phyloP scores from a whole-genome alignment of 2,888 invertebrate genomes.

The Aphodius granarius region DNA sequence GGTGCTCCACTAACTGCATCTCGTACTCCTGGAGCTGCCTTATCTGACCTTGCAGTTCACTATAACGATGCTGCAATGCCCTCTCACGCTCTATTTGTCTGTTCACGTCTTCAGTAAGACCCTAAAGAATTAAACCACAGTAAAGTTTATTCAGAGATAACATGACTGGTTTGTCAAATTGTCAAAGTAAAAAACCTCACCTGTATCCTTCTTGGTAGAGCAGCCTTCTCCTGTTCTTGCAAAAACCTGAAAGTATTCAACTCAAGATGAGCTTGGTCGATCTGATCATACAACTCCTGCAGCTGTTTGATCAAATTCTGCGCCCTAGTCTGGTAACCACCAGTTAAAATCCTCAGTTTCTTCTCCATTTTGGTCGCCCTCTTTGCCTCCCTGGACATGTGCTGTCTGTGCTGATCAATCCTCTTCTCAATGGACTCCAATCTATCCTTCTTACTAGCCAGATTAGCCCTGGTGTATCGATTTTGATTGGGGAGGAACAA shows the following conservation, averaged over 20 bases:
- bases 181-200: no score
- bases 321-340: slow-evolving; percentile 77
- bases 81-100: slow-evolving; percentile 91
- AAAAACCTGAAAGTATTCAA: slow-evolving; percentile 88
- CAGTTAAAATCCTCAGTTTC: slow-evolving; percentile 93
- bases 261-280: slow-evolving; percentile 88
- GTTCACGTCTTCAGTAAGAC: slow-evolving; percentile 88
- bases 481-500: slow-evolving; percentile 80
- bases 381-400: slow-evolving; percentile 97
- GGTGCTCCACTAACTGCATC: slow-evolving; percentile 24
- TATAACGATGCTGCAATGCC: slow-evolving; percentile 80
- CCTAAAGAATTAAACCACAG: no score
- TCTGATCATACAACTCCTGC: slow-evolving; percentile 84
- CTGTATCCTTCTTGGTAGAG: slow-evolving; percentile 88
- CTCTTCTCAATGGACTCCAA: slow-evolving; percentile 91
- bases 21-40: slow-evolving; percentile 48
- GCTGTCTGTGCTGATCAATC: slow-evolving; percentile 88
- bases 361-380: slow-evolving; percentile 97
- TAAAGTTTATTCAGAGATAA: no score
- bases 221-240: slow-evolving; percentile 85
- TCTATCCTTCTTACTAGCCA: slow-evolving; percentile 95
- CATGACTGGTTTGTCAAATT: no score
- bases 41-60: slow-evolving; percentile 69
- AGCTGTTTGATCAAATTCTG: slow-evolving; percentile 87
- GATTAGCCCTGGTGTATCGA: slow-evolving; percentile 85